Percentiles rank a stretch among this genome's conserved stretches.
These are phyloP conservation scores for Erinaceus europaeus DNA, from an alignment of 2,113 vertebrate species.

Conservation along the genomic window DNA sequence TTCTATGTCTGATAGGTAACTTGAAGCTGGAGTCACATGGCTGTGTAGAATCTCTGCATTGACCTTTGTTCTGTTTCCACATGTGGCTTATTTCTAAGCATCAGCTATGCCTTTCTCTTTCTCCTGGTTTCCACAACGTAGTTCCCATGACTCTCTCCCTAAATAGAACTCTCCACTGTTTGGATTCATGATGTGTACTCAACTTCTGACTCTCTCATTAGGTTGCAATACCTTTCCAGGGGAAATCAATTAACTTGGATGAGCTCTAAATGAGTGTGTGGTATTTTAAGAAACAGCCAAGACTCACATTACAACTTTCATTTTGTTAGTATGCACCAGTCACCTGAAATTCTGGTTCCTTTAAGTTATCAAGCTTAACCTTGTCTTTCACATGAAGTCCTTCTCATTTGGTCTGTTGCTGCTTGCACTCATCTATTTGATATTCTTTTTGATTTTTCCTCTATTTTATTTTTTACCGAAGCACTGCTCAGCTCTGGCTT, in stretches of 20 bases:
- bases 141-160: not conserved
- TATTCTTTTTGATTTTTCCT: too few species aligned
- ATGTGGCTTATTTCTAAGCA: not conserved
- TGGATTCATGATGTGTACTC: not conserved
- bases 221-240: not conserved
- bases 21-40: not conserved
- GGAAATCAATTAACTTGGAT: conserved; percentile 43
- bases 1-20: not conserved
- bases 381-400: not conserved
- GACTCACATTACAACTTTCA: conserved; percentile 35
- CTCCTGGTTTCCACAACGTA: not conserved
- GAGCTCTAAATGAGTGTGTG: not conserved
- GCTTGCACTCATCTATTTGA: not conserved
- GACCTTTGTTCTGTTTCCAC: not conserved
- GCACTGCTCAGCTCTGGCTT: too few species aligned
- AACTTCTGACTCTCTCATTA: not conserved
- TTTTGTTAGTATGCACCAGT: not conserved
- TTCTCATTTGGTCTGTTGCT: not conserved
- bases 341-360: not conserved
- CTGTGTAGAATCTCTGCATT: not conserved
- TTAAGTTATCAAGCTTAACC: not conserved
- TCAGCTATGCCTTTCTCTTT: not conserved
- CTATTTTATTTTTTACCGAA: too few species aligned
- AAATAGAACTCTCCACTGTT: not conserved
- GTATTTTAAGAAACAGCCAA: conserved; percentile 34